Evolutionary conservation across 2,113 vertebrate species (phyloP).

Genomic region (Daubentonia madagascariensis): DNA sequence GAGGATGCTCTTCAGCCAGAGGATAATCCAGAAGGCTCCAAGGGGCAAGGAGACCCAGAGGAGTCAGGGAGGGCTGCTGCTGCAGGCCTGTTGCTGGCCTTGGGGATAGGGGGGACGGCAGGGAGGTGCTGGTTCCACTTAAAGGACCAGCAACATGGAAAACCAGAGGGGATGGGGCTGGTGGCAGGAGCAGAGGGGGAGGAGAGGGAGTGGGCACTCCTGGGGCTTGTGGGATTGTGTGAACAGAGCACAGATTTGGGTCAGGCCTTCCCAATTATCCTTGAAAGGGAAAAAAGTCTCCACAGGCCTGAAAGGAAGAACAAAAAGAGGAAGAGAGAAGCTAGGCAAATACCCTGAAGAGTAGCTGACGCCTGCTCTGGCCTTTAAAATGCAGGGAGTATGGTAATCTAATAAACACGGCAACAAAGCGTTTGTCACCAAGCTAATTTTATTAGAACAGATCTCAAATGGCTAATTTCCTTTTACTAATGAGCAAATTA

Average conservation of each 20-base stretch:
- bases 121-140: too few relatives aligned
- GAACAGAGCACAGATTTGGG: slow-evolving; percentile 9
- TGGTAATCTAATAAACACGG: slow-evolving; percentile 57
- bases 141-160: background rate
- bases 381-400: slow-evolving; percentile 60
- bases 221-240: background rate
- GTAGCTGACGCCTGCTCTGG: background rate
- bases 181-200: background rate
- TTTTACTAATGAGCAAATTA: slow-evolving; percentile 70
- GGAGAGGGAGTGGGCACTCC: background rate
- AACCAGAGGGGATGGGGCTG: background rate
- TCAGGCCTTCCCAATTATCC: slow-evolving; percentile 37
- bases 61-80: background rate
- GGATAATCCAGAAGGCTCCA: background rate
- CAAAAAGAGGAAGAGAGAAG: background rate
- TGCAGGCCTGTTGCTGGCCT: too few relatives aligned
- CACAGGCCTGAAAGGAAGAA: slow-evolving; percentile 7
- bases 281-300: slow-evolving; percentile 20
- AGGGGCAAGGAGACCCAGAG: background rate
- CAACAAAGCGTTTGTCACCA: slow-evolving; percentile 74
- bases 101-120: background rate
- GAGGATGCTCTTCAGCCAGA: background rate
- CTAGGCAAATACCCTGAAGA: slow-evolving; percentile 35
- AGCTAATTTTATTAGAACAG: slow-evolving; percentile 71
- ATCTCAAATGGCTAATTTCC: slow-evolving; percentile 78